Evolutionary conservation across 2,888 invertebrate genomes (phyloP).

Genomic region (Perizoma affinitatum): DNA sequence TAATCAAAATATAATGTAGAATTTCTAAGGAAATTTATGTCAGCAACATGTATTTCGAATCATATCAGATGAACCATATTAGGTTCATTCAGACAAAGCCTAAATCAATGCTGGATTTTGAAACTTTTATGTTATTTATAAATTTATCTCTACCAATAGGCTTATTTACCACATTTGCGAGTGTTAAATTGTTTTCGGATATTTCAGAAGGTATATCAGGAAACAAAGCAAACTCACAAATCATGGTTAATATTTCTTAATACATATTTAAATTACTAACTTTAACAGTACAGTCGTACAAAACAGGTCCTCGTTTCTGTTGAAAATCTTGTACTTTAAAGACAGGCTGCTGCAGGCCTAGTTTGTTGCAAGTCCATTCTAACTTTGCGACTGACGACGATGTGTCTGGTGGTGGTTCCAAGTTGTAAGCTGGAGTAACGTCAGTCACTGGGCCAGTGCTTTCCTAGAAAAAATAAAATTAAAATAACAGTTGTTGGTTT

Average conservation of each 20-base stretch:
- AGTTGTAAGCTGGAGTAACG: conserved; percentile 57
- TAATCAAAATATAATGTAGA: not conserved
- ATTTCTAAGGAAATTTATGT: not conserved
- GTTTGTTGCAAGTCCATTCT: conserved; percentile 75
- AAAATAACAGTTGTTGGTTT: not conserved
- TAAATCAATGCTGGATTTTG: too few relatives aligned
- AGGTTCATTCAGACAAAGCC: too few relatives aligned
- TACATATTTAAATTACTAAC: conserved; percentile 46
- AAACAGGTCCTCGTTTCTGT: conserved; percentile 61
- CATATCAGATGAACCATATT: too few relatives aligned
- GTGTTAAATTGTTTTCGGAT: too few relatives aligned
- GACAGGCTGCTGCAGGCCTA: conserved; percentile 70
- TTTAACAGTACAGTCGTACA: conserved; percentile 70
- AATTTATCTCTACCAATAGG: too few relatives aligned
- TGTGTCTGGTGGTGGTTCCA: conserved; percentile 75
- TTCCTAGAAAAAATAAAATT: conserved; percentile 46
- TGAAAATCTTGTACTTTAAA: conserved; percentile 64
- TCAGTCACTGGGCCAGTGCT: conserved; percentile 60
- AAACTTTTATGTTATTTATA: too few relatives aligned
- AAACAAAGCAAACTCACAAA: too few relatives aligned
- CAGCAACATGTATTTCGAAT: not conserved
- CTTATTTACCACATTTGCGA: too few relatives aligned
- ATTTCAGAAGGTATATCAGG: too few relatives aligned
- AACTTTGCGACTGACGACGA: conserved; percentile 67
- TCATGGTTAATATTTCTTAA: too few relatives aligned